A percentile compares a stretch with the other conserved stretches of the same genome.
These are phyloP conservation scores for Caenorhabditis wallacei DNA, from an alignment of 2,888 invertebrate species.

Conservation along the genomic window DNA sequence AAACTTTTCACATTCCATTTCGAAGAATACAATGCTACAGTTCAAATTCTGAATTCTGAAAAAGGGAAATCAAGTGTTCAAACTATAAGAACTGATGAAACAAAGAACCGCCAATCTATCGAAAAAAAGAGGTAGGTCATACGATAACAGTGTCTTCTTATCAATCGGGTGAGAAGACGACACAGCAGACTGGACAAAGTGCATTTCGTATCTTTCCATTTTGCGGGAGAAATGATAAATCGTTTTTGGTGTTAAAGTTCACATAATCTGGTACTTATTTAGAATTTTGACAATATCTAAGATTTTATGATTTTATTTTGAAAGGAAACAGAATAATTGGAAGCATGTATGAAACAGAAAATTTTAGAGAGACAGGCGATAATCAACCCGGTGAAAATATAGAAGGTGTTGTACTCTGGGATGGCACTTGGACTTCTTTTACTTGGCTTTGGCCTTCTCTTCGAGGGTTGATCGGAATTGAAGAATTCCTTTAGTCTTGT, in stretches of 20 bases:
- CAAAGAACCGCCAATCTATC: slow-evolving; percentile 41
- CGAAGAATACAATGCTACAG: slow-evolving; percentile 5
- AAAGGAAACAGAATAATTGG: not conserved
- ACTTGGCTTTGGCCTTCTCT: slow-evolving; percentile 56
- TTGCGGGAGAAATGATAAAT: not conserved
- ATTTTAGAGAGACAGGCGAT: slow-evolving; percentile 25
- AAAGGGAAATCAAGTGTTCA: slow-evolving; percentile 30
- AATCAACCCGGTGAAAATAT: slow-evolving; percentile 47
- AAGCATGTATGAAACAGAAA: slow-evolving; percentile 22
- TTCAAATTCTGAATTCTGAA: not conserved
- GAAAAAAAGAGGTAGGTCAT: slow-evolving; percentile 3
- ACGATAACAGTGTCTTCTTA: slow-evolving; percentile 21
- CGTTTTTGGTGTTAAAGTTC: not conserved
- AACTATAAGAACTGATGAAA: slow-evolving; percentile 31
- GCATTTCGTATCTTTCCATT: not conserved
- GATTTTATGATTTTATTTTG: slow-evolving; percentile 10
- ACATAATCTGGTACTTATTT: not conserved
- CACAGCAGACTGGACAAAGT: slow-evolving; percentile 26
- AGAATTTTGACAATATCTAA: no score
- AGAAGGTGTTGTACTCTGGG: slow-evolving; percentile 43
- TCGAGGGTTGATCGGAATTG: slow-evolving; percentile 69
- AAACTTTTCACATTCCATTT: no score
- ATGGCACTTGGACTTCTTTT: slow-evolving; percentile 4
- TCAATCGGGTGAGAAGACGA: slow-evolving; percentile 39
- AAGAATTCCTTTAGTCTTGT: slow-evolving; percentile 77